A percentile compares a stretch with the other conserved stretches of the same genome.
Evolutionary conservation across 1,140 invertebrate species (phyloP).

Genomic region (Atta cephalotes): DNA sequence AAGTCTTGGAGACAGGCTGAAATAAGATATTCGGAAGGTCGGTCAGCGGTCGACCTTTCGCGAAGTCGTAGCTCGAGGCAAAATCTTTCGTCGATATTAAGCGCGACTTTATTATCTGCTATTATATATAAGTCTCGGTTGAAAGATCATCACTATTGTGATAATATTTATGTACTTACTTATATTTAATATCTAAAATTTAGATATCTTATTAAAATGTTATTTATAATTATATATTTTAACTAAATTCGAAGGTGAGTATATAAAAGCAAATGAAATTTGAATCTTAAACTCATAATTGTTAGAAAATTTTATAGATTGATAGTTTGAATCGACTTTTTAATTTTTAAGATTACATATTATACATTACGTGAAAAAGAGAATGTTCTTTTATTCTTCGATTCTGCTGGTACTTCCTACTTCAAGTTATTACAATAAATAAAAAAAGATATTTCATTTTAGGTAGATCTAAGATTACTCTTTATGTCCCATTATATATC

Average conservation of each 20-base stretch:
- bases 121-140: no score
- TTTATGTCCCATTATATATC: no score
- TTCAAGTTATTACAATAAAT: neutral
- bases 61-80: neutral
- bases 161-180: no score
- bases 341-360: neutral
- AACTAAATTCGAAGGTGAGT: neutral
- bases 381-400: neutral
- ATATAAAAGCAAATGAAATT: neutral
- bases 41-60: slow-evolving; percentile 78
- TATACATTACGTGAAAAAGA: neutral
- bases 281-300: neutral
- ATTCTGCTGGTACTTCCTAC: neutral
- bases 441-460: neutral
- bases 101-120: neutral
- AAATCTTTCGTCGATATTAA: slow-evolving; percentile 46
- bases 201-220: neutral
- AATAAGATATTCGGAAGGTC: slow-evolving; percentile 67
- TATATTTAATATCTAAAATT: no score
- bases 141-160: no score
- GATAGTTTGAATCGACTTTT: neutral
- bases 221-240: neutral
- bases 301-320: neutral
- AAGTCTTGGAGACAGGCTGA: slow-evolving; percentile 19
- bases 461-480: neutral